phyloP scores from a whole-genome alignment of 2,113 vertebrate genomes.

The Symphodus melops region DNA sequence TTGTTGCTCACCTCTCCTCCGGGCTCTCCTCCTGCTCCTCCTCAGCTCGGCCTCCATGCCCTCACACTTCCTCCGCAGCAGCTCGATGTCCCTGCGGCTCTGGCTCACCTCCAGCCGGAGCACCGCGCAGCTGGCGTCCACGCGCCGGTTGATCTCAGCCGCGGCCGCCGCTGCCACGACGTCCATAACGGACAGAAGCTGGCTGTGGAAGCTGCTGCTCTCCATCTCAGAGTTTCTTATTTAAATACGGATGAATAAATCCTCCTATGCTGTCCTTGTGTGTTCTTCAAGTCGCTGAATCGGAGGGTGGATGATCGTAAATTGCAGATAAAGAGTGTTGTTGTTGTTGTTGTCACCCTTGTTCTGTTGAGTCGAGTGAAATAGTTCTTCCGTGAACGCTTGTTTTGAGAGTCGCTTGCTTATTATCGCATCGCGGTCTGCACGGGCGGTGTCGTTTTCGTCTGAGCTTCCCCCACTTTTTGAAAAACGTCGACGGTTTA shows the following conservation, averaged over 20 bases:
- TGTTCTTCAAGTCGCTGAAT: background rate
- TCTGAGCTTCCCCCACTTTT: background rate
- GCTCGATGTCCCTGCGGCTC: conserved; percentile 77
- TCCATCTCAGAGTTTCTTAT: conserved; percentile 45
- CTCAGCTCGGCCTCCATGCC: conserved; percentile 77
- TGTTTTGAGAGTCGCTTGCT: conserved; percentile 1
- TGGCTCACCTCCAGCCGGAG: conserved; percentile 76
- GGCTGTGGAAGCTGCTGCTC: conserved; percentile 71
- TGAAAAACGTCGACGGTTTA: background rate
- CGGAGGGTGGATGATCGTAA: background rate
- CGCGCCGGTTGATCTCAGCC: conserved; percentile 76
- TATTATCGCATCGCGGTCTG: rapidly evolving
- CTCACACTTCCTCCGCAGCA: conserved; percentile 72
- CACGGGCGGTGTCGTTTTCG: background rate
- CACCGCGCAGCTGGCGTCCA: conserved; percentile 77
- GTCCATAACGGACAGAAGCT: conserved; percentile 80
- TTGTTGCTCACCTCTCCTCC: conserved; percentile 74
- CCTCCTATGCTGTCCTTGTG: background rate
- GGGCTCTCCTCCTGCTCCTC: conserved; percentile 58
- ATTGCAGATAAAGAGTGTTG: rapidly evolving
- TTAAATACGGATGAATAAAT: background rate
- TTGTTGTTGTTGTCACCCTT: background rate
- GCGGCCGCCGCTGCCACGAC: conserved; percentile 75
- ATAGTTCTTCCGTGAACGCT: background rate
- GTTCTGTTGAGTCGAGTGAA: rapidly evolving